These are phyloP conservation scores for Dicaeum eximium DNA, from an alignment of 2,113 vertebrate genomes.

Conservation along the genomic window DNA sequence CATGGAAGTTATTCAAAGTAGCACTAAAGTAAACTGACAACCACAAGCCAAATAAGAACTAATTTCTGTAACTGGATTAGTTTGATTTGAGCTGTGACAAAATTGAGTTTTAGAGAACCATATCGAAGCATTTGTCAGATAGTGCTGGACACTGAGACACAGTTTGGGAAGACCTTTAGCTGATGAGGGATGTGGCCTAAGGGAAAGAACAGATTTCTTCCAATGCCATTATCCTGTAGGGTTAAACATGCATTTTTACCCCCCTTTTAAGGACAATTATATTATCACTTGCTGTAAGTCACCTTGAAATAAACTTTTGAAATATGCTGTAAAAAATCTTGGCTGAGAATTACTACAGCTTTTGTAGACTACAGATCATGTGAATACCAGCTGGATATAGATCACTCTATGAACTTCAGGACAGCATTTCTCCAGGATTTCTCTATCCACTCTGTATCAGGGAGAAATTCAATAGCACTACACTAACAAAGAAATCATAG, in stretches of 20 bases:
- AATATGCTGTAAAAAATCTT: background rate
- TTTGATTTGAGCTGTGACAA: background rate
- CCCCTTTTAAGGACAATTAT: fast-evolving
- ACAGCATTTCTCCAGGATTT: background rate
- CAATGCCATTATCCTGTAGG: background rate
- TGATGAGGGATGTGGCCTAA: background rate
- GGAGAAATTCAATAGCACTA: background rate
- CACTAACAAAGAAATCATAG: background rate
- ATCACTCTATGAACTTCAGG: background rate
- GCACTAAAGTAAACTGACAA: background rate
- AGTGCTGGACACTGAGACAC: background rate
- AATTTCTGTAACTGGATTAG: background rate
- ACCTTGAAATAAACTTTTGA: background rate
- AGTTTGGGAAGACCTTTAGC: background rate
- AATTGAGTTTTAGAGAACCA: background rate
- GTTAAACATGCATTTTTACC: background rate
- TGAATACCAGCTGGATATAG: background rate
- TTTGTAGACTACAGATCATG: background rate
- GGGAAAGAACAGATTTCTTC: background rate
- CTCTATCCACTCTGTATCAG: background rate
- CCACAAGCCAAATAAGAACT: background rate
- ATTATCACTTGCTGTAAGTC: background rate
- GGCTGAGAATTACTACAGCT: background rate
- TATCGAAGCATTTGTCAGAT: background rate
- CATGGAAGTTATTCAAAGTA: background rate